Conservation (phyloP, 2,797 vertebrate genomes). For the Rhinogobio ventralis region DNA sequence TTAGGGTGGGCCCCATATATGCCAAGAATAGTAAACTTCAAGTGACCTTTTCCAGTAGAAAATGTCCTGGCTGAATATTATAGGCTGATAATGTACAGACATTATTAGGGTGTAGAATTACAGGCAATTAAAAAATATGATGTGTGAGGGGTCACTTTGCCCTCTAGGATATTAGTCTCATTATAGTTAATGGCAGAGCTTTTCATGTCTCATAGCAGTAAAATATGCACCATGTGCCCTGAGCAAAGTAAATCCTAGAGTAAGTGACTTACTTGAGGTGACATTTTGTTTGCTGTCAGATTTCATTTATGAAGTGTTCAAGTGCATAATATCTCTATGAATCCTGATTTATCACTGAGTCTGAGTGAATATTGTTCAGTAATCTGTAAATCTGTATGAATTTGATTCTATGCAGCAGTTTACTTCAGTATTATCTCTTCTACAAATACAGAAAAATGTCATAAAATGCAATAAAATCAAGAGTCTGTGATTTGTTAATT, state of each 20-base stretch:
- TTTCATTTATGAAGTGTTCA: slow-evolving; percentile 8
- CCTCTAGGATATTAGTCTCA: slow-evolving; percentile 40
- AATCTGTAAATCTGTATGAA: background rate
- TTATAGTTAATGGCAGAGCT: slow-evolving; percentile 39
- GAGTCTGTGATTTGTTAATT: too few relatives aligned
- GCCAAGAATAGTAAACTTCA: background rate
- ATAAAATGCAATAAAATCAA: too few relatives aligned
- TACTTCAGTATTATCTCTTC: too few relatives aligned
- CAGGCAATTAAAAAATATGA: slow-evolving; percentile 40
- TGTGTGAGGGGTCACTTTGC: slow-evolving; percentile 35
- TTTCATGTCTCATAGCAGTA: slow-evolving; percentile 21
- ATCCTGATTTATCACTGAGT: background rate
- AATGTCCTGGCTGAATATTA: slow-evolving; percentile 4
- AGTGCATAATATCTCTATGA: background rate
- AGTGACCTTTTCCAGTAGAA: slow-evolving; percentile 5
- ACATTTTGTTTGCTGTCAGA: slow-evolving; percentile 26
- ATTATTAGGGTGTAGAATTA: slow-evolving; percentile 39
- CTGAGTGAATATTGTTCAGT: background rate
- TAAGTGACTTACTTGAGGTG: slow-evolving; percentile 4
- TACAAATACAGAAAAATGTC: too few relatives aligned
- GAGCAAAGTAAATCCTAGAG: slow-evolving; percentile 8
- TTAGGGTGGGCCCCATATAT: background rate
- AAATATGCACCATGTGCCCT: slow-evolving; percentile 26
- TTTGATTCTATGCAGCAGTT: too few relatives aligned
- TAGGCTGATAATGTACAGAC: slow-evolving; percentile 37